These are phyloP conservation scores for Catamblyrhynchus diadema DNA, from an alignment of 2,797 vertebrate species.

Conservation along the genomic window DNA sequence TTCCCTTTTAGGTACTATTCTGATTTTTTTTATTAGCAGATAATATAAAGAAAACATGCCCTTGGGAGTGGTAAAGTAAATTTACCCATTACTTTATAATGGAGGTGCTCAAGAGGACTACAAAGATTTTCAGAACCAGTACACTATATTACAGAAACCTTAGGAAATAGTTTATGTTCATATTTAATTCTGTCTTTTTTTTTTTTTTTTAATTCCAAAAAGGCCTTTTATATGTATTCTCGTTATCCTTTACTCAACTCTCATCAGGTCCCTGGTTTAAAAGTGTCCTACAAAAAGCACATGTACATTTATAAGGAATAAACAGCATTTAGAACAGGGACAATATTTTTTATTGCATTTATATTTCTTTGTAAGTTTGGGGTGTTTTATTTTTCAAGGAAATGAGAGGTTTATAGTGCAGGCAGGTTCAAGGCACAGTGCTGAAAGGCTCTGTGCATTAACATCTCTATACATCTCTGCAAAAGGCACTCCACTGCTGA, in stretches of 20 bases:
- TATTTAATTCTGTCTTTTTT: neutral
- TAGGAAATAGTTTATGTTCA: neutral
- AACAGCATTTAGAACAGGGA: neutral
- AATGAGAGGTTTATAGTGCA: neutral
- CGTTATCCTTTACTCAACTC: neutral
- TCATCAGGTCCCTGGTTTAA: neutral
- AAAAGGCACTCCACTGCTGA: neutral
- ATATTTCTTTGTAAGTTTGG: neutral
- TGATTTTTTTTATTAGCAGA: neutral
- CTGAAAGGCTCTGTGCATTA: neutral
- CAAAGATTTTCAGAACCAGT: neutral
- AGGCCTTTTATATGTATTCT: neutral
- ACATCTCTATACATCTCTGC: neutral
- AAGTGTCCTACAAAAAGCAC: neutral
- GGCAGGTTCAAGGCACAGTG: neutral
- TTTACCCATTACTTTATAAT: neutral
- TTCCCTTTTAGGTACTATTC: neutral
- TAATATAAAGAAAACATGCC: neutral
- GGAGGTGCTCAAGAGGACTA: neutral
- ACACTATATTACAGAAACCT: neutral
- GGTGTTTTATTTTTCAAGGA: neutral
- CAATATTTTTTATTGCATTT: neutral
- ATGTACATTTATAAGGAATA: neutral
- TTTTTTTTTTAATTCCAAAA: neutral
- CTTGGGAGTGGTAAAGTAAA: neutral